These are phyloP conservation scores for Muricea muricata DNA, from an alignment of 92 coral and sea anemone genomes.

Conservation along the genomic window DNA sequence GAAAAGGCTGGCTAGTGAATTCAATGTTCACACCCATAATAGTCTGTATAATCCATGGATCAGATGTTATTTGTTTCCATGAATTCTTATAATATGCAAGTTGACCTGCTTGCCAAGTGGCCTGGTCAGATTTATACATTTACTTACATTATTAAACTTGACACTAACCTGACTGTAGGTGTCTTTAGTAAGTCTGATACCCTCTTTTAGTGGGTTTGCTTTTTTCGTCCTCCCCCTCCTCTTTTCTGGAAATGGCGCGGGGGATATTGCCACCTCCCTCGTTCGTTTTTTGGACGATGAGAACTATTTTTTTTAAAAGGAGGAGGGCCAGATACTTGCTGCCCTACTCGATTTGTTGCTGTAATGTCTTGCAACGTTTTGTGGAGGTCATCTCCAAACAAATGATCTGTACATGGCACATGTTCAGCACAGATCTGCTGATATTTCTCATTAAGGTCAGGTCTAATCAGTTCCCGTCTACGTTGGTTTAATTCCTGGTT, in stretches of 20 bases:
- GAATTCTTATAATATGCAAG: too few relatives aligned
- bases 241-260: too few relatives aligned
- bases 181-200: too few relatives aligned
- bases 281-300: too few relatives aligned
- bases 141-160: too few relatives aligned
- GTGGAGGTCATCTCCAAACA: not conserved
- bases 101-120: too few relatives aligned
- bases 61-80: not conserved
- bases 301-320: too few relatives aligned
- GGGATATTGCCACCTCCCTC: too few relatives aligned
- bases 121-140: too few relatives aligned
- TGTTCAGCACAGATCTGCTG: not conserved
- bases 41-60: not conserved
- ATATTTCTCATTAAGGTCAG: not conserved
- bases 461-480: conserved; percentile 1
- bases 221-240: too few relatives aligned
- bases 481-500: not conserved
- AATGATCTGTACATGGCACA: not conserved
- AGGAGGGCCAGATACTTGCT: not conserved
- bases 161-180: too few relatives aligned
- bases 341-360: not conserved
- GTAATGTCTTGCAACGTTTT: not conserved
- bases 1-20: not conserved
- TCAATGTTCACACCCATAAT: not conserved
- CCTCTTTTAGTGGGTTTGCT: too few relatives aligned